A percentile compares a stretch with the other conserved stretches of the same genome.
phyloP scores from a whole-genome alignment of 2,888 invertebrate species.

The Chrysolina oricalcia region DNA sequence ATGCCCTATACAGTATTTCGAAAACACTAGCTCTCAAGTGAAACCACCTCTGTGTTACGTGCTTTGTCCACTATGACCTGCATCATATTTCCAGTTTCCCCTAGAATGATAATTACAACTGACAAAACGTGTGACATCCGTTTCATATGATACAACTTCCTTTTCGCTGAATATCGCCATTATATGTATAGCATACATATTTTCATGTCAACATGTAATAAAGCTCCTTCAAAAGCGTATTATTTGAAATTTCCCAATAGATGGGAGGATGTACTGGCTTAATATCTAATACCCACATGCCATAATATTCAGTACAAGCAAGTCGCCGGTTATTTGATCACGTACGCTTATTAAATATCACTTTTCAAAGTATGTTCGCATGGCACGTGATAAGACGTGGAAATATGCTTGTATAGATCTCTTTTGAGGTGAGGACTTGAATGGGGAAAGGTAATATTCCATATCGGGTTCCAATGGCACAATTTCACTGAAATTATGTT shows the following conservation, averaged over 20 bases:
- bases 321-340: constrained; percentile 18
- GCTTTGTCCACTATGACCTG: too few species aligned
- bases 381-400: constrained; percentile 19
- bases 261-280: not conserved
- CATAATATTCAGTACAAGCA: not conserved
- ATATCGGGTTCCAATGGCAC: not conserved
- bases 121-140: too few species aligned
- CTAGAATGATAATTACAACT: too few species aligned
- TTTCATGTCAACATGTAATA: not conserved
- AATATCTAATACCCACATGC: constrained; percentile 8
- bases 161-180: not conserved
- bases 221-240: not conserved
- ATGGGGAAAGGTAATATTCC: constrained; percentile 13
- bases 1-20: too few species aligned
- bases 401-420: constrained; percentile 23
- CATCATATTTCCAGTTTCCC: too few species aligned
- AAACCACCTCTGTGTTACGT: too few species aligned
- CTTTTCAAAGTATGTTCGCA: constrained; percentile 22
- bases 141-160: too few species aligned
- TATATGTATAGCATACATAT: not conserved
- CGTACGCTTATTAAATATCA: constrained; percentile 22
- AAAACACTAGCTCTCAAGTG: too few species aligned
- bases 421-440: constrained; percentile 14
- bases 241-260: not conserved
- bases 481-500: constrained; percentile 6